A percentile compares a stretch with the other conserved stretches of the same genome.
These are phyloP conservation scores for Euborellia annulipes DNA, from an alignment of 1,140 invertebrate genomes.

Conservation along the genomic window DNA sequence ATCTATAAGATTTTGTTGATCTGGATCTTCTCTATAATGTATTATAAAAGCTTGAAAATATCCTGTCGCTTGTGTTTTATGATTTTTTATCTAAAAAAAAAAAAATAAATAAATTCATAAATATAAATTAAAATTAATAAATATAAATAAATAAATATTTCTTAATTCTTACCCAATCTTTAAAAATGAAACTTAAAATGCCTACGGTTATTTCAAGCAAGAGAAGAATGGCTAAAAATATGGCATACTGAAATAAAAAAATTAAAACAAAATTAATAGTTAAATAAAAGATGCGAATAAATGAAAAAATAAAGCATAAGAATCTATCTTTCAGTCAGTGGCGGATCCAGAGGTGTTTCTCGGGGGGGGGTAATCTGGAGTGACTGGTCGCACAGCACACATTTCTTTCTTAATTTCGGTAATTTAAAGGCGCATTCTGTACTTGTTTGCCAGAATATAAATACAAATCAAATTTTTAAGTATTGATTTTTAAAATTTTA, in stretches of 20 bases:
- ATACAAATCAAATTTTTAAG: too few relatives aligned
- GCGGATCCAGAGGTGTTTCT: too few relatives aligned
- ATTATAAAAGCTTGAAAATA: conserved; percentile 88
- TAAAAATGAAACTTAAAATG: conserved; percentile 86
- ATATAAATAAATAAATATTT: neutral
- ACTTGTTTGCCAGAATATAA: too few relatives aligned
- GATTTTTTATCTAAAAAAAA: conserved; percentile 60
- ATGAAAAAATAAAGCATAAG: too few relatives aligned
- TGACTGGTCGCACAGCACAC: too few relatives aligned
- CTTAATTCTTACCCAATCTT: conserved; percentile 71
- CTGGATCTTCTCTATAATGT: conserved; percentile 91
- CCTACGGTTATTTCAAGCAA: conserved; percentile 80
- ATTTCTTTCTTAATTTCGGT: too few relatives aligned
- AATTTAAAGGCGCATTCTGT: too few relatives aligned
- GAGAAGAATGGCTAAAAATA: conserved; percentile 77
- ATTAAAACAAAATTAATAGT: conserved; percentile 1
- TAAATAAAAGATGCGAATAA: too few relatives aligned
- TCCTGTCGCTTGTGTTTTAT: conserved; percentile 78
- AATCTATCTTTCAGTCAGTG: too few relatives aligned
- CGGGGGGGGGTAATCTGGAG: too few relatives aligned
- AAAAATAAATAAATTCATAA: neutral
- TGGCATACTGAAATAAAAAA: conserved; percentile 66
- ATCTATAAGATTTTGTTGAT: conserved; percentile 95
- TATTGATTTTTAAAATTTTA: too few relatives aligned
- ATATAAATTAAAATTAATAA: neutral